Evolutionary conservation across 2,797 vertebrate species (phyloP).

Genomic region (Steatocranus sp.): DNA sequence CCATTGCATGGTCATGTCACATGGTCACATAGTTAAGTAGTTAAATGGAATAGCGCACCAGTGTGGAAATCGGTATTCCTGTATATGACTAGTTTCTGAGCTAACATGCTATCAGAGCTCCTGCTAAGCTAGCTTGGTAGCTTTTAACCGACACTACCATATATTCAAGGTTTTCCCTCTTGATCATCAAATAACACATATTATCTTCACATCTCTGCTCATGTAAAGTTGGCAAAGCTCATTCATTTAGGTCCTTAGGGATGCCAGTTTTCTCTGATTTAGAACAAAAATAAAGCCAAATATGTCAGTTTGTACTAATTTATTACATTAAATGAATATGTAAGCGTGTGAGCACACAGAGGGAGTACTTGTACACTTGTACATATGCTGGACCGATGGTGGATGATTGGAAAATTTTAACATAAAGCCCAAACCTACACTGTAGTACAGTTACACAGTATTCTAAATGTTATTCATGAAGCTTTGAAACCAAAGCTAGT

Average conservation of each 20-base stretch:
- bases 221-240: background rate
- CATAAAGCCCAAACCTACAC: background rate
- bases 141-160: background rate
- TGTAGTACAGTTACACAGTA: background rate
- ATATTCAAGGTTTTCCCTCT: background rate
- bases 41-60: background rate
- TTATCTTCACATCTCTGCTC: background rate
- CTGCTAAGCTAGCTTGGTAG: background rate
- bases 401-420: background rate
- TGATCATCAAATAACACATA: background rate
- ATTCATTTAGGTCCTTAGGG: background rate
- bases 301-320: background rate
- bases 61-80: background rate
- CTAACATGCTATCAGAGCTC: background rate
- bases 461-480: background rate
- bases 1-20: background rate
- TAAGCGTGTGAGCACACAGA: background rate
- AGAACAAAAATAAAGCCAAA: background rate
- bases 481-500: background rate
- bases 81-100: background rate
- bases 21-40: background rate
- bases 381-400: background rate
- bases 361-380: background rate
- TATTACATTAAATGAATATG: background rate
- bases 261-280: background rate